These are phyloP conservation scores for Phoenicopterus ruber DNA, from an alignment of 2,113 vertebrate species.

Conservation along the genomic window DNA sequence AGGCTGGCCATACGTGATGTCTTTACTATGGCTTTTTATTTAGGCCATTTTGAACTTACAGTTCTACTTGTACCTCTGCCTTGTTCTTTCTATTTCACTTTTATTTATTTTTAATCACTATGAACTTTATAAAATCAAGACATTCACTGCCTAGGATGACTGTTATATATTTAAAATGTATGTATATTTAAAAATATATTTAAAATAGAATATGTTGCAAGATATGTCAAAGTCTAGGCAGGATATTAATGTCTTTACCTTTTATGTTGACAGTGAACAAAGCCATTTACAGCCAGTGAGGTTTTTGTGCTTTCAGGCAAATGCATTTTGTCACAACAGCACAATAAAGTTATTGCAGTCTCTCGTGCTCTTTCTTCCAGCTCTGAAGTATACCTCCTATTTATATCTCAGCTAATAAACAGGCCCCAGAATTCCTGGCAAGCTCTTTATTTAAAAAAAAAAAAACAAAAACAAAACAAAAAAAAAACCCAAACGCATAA, in stretches of 20 bases:
- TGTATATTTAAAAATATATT: no score
- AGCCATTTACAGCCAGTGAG: neutral
- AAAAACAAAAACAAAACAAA: neutral
- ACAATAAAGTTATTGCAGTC: neutral
- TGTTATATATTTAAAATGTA: neutral
- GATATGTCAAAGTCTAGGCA: neutral
- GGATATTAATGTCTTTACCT: neutral
- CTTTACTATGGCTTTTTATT: neutral
- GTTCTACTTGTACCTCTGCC: neutral
- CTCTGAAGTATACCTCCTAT: neutral
- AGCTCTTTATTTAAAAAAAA: neutral
- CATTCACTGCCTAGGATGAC: neutral
- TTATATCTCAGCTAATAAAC: neutral
- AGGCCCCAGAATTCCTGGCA: neutral
- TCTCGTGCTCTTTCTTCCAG: neutral
- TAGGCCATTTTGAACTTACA: neutral
- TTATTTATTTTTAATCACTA: neutral
- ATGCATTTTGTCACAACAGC: neutral
- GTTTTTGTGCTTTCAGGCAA: neutral
- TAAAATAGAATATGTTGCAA: neutral
- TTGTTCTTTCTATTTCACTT: neutral
- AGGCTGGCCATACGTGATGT: neutral
- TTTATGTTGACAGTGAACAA: neutral
- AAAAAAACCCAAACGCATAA: neutral
- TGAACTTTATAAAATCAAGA: neutral